These are phyloP conservation scores for Mesocricetus auratus DNA, from an alignment of 2,113 vertebrate species.

Conservation along the genomic window DNA sequence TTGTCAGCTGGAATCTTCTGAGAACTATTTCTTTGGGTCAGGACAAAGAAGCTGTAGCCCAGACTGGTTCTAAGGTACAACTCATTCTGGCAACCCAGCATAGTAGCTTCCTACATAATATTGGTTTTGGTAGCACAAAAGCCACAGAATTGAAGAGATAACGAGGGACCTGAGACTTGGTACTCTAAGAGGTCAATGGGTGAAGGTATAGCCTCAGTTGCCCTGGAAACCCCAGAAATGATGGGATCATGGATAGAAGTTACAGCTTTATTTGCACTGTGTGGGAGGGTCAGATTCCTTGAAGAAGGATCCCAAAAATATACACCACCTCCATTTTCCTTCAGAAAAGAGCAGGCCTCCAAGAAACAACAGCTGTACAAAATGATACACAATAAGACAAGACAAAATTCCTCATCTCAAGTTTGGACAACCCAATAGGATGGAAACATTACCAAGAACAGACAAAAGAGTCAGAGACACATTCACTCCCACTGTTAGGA, in stretches of 20 bases:
- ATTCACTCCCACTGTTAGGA: not conserved
- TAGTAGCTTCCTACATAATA: not conserved
- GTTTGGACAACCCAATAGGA: not conserved
- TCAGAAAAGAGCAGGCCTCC: not conserved
- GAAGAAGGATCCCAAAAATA: too few species aligned
- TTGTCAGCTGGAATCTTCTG: too few species aligned
- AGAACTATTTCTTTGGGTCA: not conserved
- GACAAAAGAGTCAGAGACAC: not conserved
- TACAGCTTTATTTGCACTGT: not conserved
- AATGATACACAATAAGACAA: not conserved
- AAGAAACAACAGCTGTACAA: not conserved
- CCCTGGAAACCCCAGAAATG: not conserved
- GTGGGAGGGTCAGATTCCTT: not conserved
- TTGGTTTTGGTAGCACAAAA: not conserved
- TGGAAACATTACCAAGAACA: not conserved
- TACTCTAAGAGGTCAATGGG: not conserved
- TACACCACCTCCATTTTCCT: not conserved
- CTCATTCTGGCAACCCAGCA: not conserved
- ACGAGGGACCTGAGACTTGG: not conserved
- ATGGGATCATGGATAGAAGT: not conserved
- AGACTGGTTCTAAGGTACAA: not conserved
- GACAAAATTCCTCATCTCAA: not conserved
- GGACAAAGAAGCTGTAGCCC: not conserved
- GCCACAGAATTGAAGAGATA: not conserved
- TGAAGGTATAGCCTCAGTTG: not conserved